Conservation (phyloP, 2,113 vertebrate genomes). For the Picathartes gymnocephalus region DNA sequence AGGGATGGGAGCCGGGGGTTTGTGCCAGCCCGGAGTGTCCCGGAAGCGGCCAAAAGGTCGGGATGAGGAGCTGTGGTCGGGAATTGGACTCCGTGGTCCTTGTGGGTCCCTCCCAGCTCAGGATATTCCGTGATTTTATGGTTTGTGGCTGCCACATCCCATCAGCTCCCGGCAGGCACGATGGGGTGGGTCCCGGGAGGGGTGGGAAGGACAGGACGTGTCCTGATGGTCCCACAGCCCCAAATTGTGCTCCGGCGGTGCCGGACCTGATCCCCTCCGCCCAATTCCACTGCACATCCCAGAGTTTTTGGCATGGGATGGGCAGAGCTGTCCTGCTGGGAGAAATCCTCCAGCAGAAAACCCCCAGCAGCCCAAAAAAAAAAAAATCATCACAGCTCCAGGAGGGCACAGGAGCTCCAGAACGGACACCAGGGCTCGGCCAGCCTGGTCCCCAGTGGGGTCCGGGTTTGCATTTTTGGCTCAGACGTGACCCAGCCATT, state of each 20-base stretch:
- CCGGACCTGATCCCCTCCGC: not conserved
- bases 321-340: not conserved
- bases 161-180: accelerated
- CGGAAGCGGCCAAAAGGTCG: not conserved
- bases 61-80: not conserved
- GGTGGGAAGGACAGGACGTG: not conserved
- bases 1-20: not conserved
- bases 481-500: not conserved
- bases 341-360: not conserved
- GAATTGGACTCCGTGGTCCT: accelerated
- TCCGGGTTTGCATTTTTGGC: not conserved
- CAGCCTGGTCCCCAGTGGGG: accelerated
- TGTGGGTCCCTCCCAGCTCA: not conserved
- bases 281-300: accelerated
- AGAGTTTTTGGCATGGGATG: too few species aligned
- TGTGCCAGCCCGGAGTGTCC: not conserved
- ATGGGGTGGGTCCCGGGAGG: accelerated
- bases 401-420: not conserved
- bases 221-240: accelerated
- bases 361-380: not conserved
- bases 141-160: not conserved
- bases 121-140: accelerated
- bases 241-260: accelerated
- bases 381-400: not conserved
- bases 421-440: accelerated